phyloP scores from a whole-genome alignment of 64 coral and sea anemone species.

The Actinia equina region DNA sequence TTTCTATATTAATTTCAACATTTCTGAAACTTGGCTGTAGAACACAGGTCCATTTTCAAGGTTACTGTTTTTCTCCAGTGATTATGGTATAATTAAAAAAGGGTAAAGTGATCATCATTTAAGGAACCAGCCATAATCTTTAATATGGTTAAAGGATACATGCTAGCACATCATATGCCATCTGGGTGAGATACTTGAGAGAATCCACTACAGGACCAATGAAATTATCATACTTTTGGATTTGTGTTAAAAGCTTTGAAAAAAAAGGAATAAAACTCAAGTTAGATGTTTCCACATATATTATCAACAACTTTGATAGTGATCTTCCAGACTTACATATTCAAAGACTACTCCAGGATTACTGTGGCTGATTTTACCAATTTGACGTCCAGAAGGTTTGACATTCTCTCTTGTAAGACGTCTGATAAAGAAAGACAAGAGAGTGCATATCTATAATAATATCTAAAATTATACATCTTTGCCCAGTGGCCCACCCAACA shows the following conservation, averaged over 20 bases:
- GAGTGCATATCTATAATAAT: too few relatives aligned
- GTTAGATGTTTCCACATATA: neutral
- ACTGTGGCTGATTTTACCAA: slow-evolving; percentile 98
- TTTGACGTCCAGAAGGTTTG: slow-evolving; percentile 94
- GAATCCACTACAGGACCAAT: slow-evolving; percentile 97
- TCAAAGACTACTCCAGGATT: slow-evolving; percentile 99
- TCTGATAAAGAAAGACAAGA: slow-evolving; percentile 30
- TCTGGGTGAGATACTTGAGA: slow-evolving; percentile 89
- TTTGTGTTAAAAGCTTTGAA: slow-evolving; percentile 81
- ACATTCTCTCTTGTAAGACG: slow-evolving; percentile 98
- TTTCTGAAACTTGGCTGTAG: too few relatives aligned
- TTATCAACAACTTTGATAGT: neutral
- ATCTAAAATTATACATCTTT: neutral
- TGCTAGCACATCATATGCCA: slow-evolving; percentile 97
- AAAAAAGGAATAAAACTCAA: slow-evolving; percentile 18
- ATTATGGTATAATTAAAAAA: too few relatives aligned
- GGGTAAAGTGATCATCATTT: too few relatives aligned
- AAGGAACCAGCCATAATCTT: too few relatives aligned
- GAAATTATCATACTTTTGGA: slow-evolving; percentile 99
- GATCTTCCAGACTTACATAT: slow-evolving; percentile 80
- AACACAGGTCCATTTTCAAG: too few relatives aligned
- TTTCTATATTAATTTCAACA: too few relatives aligned
- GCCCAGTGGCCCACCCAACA: too few relatives aligned
- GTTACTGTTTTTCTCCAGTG: too few relatives aligned
- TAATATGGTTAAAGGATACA: slow-evolving; percentile 76